These are phyloP conservation scores for Tinamus major DNA, from an alignment of 2,797 vertebrate genomes.

Conservation along the genomic window DNA sequence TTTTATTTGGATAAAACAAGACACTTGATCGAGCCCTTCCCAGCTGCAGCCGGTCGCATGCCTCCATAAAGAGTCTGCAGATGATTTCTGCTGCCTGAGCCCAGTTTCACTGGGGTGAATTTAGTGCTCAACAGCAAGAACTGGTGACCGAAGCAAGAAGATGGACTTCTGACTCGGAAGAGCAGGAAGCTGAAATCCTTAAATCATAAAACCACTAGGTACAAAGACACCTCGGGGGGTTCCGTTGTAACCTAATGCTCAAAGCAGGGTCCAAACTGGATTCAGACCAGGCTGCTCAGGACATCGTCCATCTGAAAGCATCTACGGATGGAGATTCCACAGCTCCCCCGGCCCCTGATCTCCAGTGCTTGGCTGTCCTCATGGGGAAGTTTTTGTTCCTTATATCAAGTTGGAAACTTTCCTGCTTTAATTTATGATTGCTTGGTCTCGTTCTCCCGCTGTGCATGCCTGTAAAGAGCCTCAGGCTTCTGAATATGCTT, in stretches of 20 bases:
- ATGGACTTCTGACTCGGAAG: not conserved
- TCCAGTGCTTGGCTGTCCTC: too few species aligned
- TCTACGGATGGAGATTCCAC: not conserved
- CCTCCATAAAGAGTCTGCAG: not conserved
- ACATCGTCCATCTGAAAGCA: not conserved
- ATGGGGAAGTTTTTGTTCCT: too few species aligned
- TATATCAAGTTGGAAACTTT: not conserved
- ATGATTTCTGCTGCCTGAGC: not conserved
- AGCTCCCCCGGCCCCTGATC: too few species aligned
- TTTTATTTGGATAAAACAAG: not conserved
- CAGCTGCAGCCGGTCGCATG: not conserved
- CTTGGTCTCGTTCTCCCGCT: not conserved
- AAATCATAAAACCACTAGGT: not conserved
- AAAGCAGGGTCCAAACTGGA: not conserved
- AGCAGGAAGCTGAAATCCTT: not conserved
- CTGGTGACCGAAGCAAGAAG: not conserved
- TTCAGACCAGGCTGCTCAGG: not conserved
- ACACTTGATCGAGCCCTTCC: not conserved
- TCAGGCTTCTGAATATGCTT: not conserved
- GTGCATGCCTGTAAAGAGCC: not conserved
- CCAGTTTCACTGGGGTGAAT: not conserved
- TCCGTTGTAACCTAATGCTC: not conserved
- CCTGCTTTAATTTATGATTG: not conserved
- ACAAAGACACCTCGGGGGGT: not conserved
- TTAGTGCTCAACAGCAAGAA: not conserved